These are phyloP conservation scores for Sminthurinus aureus DNA, from an alignment of 2,888 invertebrate genomes.

Conservation along the genomic window DNA sequence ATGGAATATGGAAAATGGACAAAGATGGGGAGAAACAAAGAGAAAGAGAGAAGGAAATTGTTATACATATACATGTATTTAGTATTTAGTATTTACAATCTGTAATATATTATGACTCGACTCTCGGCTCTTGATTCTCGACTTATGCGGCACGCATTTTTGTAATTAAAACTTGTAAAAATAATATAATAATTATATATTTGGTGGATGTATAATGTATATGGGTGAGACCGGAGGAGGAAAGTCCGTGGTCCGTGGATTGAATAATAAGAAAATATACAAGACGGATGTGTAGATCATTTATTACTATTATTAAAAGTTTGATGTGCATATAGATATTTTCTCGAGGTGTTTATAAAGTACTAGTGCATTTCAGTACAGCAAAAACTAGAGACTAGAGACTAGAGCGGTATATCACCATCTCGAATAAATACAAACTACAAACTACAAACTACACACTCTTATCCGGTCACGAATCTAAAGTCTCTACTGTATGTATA, in stretches of 20 bases:
- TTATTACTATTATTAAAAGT: too few species aligned
- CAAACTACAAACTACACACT: neutral
- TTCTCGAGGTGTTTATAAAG: neutral
- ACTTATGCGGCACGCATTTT: constrained; percentile 4
- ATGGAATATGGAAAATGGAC: neutral
- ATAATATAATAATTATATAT: too few species aligned
- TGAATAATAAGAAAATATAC: too few species aligned
- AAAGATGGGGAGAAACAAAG: neutral
- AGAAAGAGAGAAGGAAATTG: neutral
- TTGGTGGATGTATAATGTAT: too few species aligned
- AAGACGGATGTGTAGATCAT: too few species aligned
- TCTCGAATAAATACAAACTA: too few species aligned
- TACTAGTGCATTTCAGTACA: neutral
- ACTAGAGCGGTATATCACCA: neutral
- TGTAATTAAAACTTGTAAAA: constrained; percentile 5
- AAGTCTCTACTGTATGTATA: neutral
- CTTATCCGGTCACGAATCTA: constrained; percentile 37
- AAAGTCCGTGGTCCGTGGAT: too few species aligned
- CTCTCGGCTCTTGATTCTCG: neutral
- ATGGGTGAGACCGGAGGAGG: too few species aligned
- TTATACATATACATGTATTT: too few species aligned
- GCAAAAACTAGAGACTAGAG: too few species aligned
- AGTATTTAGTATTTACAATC: too few species aligned
- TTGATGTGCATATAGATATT: neutral
- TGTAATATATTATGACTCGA: neutral